Evolutionary conservation across 1,140 invertebrate genomes (phyloP).

Genomic region (Drosophila insularis): DNA sequence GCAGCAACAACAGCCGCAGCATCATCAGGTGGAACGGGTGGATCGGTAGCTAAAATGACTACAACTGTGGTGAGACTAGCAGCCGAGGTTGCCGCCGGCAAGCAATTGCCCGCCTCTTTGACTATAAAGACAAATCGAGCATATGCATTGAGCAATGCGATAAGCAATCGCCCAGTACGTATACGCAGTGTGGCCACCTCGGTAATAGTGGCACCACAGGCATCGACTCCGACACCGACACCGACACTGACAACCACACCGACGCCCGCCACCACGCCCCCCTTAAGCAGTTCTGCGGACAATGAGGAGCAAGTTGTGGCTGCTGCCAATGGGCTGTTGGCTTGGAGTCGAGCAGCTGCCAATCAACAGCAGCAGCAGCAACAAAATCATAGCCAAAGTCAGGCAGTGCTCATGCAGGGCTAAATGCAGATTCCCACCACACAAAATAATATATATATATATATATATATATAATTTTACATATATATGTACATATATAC

Average conservation of each 20-base stretch:
- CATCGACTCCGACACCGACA: slow-evolving; percentile 24
- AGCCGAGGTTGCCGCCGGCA: slow-evolving; percentile 67
- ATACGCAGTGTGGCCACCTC: slow-evolving; percentile 78
- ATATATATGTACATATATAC: slow-evolving; percentile 5
- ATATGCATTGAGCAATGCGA: slow-evolving; percentile 49
- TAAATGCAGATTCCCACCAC: slow-evolving; percentile 24
- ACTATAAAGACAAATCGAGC: slow-evolving; percentile 54
- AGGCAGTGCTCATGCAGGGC: slow-evolving; percentile 54
- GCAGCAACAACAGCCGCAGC: slow-evolving; percentile 29
- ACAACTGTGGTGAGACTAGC: slow-evolving; percentile 66
- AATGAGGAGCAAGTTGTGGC: slow-evolving; percentile 49
- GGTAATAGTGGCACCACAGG: slow-evolving; percentile 71
- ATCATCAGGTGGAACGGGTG: slow-evolving; percentile 33
- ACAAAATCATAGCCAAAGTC: slow-evolving; percentile 24
- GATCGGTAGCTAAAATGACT: slow-evolving; percentile 45
- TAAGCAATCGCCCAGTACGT: slow-evolving; percentile 50
- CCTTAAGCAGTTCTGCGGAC: slow-evolving; percentile 10
- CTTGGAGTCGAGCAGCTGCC: slow-evolving; percentile 67
- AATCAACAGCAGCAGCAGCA: slow-evolving; percentile 55
- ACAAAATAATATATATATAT: background rate
- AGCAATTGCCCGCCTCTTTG: slow-evolving; percentile 67
- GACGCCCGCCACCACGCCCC: slow-evolving; percentile 7
- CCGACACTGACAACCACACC: slow-evolving; percentile 18
- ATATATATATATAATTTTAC: background rate
- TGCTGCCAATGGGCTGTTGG: slow-evolving; percentile 63